Evolutionary conservation across 1,140 invertebrate genomes (phyloP).

Genomic region (Thaumetopoea pityocampa): DNA sequence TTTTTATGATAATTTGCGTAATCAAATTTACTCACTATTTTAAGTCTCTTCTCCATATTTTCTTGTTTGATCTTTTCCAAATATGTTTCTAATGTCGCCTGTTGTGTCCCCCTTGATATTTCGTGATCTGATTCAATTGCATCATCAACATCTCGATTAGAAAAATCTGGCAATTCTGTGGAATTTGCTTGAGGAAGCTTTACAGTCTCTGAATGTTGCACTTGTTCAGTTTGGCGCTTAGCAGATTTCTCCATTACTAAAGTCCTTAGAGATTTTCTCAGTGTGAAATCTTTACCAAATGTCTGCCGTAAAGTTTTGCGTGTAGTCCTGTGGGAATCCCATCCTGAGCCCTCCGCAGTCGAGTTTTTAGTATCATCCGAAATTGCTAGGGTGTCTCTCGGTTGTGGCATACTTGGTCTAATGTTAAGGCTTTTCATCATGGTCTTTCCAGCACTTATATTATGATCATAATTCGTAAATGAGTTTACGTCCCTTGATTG

Average conservation of each 20-base stretch:
- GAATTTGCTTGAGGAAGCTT: slow-evolving; percentile 40
- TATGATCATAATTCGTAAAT: slow-evolving; percentile 28
- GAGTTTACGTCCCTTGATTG: slow-evolving; percentile 33
- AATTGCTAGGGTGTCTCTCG: slow-evolving; percentile 35
- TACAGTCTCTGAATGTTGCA: slow-evolving; percentile 14
- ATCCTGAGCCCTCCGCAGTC: slow-evolving; percentile 49
- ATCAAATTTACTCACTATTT: slow-evolving; percentile 56
- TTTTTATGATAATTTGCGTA: no score
- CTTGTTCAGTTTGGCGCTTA: slow-evolving; percentile 33
- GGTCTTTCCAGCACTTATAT: slow-evolving; percentile 41
- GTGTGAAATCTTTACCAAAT: slow-evolving; percentile 59
- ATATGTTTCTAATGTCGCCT: slow-evolving; percentile 41
- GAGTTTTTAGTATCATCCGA: slow-evolving; percentile 44
- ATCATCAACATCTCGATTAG: slow-evolving; percentile 11
- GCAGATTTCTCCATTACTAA: slow-evolving; percentile 63
- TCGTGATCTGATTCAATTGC: slow-evolving; percentile 29
- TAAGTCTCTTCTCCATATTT: slow-evolving; percentile 35
- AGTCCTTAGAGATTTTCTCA: slow-evolving; percentile 50
- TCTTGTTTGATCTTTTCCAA: slow-evolving; percentile 43
- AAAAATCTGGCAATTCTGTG: slow-evolving; percentile 31
- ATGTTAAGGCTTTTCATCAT: slow-evolving; percentile 35
- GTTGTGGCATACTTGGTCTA: slow-evolving; percentile 34
- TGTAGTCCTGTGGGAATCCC: slow-evolving; percentile 62
- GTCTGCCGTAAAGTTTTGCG: slow-evolving; percentile 57
- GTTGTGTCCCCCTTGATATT: slow-evolving; percentile 26